These are phyloP conservation scores for Holothuria scabra DNA, from an alignment of 53 echinoderm and acorn worm genomes.

Conservation along the genomic window DNA sequence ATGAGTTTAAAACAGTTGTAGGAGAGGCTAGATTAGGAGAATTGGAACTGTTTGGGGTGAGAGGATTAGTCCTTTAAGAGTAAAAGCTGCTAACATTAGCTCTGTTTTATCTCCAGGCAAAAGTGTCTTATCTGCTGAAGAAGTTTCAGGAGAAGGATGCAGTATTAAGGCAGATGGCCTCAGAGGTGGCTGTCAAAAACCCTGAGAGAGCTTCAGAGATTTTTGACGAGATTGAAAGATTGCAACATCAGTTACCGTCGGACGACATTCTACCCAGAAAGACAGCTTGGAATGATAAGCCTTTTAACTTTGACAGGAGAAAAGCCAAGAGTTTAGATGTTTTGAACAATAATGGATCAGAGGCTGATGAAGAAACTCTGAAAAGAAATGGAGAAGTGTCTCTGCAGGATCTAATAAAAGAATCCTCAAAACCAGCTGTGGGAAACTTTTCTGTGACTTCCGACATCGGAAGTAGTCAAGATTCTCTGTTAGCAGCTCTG, in stretches of 20 bases:
- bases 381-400: slow-evolving; percentile 1
- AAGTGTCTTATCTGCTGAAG: slow-evolving; percentile 83
- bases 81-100: too few relatives aligned
- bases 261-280: neutral
- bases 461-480: neutral
- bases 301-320: neutral
- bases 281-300: too few relatives aligned
- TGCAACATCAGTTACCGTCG: slow-evolving; percentile 24
- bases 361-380: neutral
- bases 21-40: too few relatives aligned
- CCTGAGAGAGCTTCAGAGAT: slow-evolving; percentile 72
- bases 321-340: neutral
- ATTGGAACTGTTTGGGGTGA: too few relatives aligned
- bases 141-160: slow-evolving; percentile 90
- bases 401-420: slow-evolving; percentile 41
- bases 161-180: slow-evolving; percentile 73
- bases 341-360: neutral
- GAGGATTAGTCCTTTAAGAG: too few relatives aligned
- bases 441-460: neutral
- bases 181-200: slow-evolving; percentile 61
- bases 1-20: too few relatives aligned
- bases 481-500: neutral
- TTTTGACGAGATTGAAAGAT: slow-evolving; percentile 69
- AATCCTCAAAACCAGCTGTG: slow-evolving; percentile 25
- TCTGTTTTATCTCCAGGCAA: slow-evolving; percentile 68